Conservation (phyloP, 2,113 vertebrate genomes). For the Xyliphius kryptos region DNA sequence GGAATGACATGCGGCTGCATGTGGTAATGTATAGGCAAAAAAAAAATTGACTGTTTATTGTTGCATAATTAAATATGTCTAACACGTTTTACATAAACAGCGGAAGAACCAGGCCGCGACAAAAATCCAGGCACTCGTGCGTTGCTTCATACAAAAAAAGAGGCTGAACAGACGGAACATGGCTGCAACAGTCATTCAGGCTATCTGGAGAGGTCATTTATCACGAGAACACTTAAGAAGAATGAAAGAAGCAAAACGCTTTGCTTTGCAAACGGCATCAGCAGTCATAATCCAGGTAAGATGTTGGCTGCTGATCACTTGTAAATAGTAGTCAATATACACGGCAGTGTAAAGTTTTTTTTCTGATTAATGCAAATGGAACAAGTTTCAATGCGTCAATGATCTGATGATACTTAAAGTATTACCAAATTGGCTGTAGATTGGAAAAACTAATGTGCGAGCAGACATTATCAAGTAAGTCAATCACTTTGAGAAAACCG, state of each 20-base stretch:
- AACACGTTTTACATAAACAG: constrained; percentile 58
- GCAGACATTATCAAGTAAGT: too few relatives aligned
- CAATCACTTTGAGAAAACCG: too few relatives aligned
- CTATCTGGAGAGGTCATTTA: constrained; percentile 67
- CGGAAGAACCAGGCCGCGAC: constrained; percentile 68
- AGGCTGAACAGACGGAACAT: constrained; percentile 45
- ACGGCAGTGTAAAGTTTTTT: too few relatives aligned
- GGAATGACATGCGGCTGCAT: constrained; percentile 59
- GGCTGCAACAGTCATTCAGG: constrained; percentile 72
- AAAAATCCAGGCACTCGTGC: constrained; percentile 65
- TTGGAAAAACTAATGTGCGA: too few relatives aligned
- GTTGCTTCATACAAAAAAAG: constrained; percentile 60
- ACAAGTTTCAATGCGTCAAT: too few relatives aligned
- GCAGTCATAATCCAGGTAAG: constrained; percentile 78
- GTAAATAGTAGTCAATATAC: too few relatives aligned
- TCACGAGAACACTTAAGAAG: constrained; percentile 54
- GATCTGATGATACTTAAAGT: too few relatives aligned
- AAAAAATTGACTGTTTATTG: too few relatives aligned
- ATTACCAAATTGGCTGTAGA: too few relatives aligned
- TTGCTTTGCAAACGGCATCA: constrained; percentile 56
- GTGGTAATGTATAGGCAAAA: constrained; percentile 70
- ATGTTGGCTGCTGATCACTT: too few relatives aligned
- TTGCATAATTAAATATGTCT: too few relatives aligned
- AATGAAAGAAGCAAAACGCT: constrained; percentile 54
- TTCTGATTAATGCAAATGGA: too few relatives aligned